Evolutionary conservation across 2,113 vertebrate species (phyloP).

Genomic region (Climacteris rufus): DNA sequence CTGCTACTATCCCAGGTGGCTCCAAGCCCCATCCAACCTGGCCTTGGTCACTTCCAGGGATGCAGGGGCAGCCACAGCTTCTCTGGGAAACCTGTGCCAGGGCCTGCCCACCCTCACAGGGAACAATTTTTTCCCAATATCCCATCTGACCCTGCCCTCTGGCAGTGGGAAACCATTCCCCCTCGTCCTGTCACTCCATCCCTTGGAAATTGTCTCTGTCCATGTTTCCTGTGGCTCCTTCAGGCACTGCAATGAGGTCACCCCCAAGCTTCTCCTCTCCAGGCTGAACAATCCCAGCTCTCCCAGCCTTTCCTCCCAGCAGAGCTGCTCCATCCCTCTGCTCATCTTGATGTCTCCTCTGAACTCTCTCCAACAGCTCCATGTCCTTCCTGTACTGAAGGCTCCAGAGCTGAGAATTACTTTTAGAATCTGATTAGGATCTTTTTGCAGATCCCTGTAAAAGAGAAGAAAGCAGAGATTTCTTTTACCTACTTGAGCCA

Average conservation of each 20-base stretch:
- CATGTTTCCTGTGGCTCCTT: background rate
- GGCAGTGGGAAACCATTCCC: background rate
- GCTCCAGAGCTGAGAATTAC: background rate
- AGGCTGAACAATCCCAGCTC: background rate
- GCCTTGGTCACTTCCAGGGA: background rate
- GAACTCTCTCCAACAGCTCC: background rate
- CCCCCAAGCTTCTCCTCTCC: background rate
- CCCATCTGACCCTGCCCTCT: background rate
- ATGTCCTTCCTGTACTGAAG: accelerated
- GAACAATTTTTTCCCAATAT: background rate
- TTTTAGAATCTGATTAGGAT: background rate
- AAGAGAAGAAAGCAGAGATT: background rate
- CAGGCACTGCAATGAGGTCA: background rate
- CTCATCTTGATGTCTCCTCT: background rate
- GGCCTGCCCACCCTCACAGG: background rate
- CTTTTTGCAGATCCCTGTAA: background rate
- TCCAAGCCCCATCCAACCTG: background rate
- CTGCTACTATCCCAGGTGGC: background rate
- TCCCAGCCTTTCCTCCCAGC: background rate
- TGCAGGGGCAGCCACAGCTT: background rate
- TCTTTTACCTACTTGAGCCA: background rate
- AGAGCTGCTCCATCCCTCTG: background rate
- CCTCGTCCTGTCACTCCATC: background rate
- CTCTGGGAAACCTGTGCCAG: background rate
- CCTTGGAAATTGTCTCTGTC: background rate